Evolutionary conservation across 2,888 invertebrate genomes (phyloP).

Genomic region (Bhutanitis thaidina): DNA sequence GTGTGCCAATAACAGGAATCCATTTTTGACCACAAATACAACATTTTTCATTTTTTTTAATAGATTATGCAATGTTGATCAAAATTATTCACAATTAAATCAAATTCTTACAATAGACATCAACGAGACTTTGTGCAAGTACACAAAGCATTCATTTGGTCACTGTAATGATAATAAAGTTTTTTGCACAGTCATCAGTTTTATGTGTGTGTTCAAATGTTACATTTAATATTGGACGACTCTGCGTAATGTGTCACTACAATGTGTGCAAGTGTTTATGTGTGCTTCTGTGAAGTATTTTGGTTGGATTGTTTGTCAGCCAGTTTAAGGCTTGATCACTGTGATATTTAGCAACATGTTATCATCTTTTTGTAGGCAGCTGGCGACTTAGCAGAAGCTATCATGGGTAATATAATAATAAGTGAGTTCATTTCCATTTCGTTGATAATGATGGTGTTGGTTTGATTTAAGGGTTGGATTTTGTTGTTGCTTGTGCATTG

Average conservation of each 20-base stretch:
- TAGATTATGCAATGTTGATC: slow-evolving; percentile 21
- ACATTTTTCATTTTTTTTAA: slow-evolving; percentile 15
- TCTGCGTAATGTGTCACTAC: slow-evolving; percentile 42
- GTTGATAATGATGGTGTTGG: slow-evolving; percentile 68
- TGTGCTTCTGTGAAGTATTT: slow-evolving; percentile 38
- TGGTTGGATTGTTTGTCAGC: slow-evolving; percentile 38
- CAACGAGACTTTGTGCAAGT: slow-evolving; percentile 46
- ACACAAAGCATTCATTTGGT: slow-evolving; percentile 39
- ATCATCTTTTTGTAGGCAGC: slow-evolving; percentile 47
- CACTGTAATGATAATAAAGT: slow-evolving; percentile 27
- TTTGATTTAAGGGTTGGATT: slow-evolving; percentile 36
- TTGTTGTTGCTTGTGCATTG: slow-evolving; percentile 18
- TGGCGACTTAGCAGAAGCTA: slow-evolving; percentile 35
- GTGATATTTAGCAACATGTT: slow-evolving; percentile 55
- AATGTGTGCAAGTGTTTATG: slow-evolving; percentile 34
- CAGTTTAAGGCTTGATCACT: slow-evolving; percentile 50
- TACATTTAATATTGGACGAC: slow-evolving; percentile 16
- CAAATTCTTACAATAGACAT: slow-evolving; percentile 58
- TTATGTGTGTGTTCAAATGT: slow-evolving; percentile 7
- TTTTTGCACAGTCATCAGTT: slow-evolving; percentile 25
- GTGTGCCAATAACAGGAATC: slow-evolving; percentile 59
- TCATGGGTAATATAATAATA: slow-evolving; percentile 53
- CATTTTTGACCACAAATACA: slow-evolving; percentile 24
- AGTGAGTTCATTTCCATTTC: slow-evolving; percentile 74
- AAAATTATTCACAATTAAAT: slow-evolving; percentile 20